Evolutionary conservation across 2,888 invertebrate genomes (phyloP).

Genomic region (Callimorpha dominula): DNA sequence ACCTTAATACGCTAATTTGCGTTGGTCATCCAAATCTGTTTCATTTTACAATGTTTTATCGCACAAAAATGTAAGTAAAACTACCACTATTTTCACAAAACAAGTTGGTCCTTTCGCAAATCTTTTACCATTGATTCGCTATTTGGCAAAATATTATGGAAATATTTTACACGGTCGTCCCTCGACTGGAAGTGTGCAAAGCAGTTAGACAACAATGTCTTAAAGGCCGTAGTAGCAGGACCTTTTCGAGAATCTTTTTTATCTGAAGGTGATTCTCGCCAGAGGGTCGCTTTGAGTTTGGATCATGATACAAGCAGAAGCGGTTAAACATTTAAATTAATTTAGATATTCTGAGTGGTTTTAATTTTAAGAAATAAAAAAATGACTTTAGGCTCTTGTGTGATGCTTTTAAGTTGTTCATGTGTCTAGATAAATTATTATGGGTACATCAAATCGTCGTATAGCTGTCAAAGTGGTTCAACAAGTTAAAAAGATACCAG

Average conservation of each 20-base stretch:
- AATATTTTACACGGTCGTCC: slow-evolving; percentile 45
- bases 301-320: slow-evolving; percentile 26
- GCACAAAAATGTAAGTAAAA: slow-evolving; percentile 11
- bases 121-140: slow-evolving; percentile 38
- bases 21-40: not conserved
- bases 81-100: slow-evolving; percentile 30
- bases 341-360: not conserved
- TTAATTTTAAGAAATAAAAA: not conserved
- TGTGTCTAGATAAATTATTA: no score
- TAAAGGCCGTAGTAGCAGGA: slow-evolving; percentile 38
- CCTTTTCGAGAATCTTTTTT: slow-evolving; percentile 52
- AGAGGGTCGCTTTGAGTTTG: slow-evolving; percentile 39
- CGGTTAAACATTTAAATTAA: slow-evolving; percentile 12
- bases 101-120: slow-evolving; percentile 38
- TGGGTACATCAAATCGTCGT: not conserved
- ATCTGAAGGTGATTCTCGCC: slow-evolving; percentile 57
- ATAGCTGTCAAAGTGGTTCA: not conserved
- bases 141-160: slow-evolving; percentile 52
- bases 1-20: not conserved
- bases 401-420: no score
- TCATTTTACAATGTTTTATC: not conserved
- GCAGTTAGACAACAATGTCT: slow-evolving; percentile 53
- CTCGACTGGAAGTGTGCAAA: slow-evolving; percentile 46
- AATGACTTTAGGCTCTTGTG: no score
- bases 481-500: not conserved